Base-by-base conservation (phyloP, 2,797 vertebrate genomes). In the Schizothorax lantsangensis region DNA sequence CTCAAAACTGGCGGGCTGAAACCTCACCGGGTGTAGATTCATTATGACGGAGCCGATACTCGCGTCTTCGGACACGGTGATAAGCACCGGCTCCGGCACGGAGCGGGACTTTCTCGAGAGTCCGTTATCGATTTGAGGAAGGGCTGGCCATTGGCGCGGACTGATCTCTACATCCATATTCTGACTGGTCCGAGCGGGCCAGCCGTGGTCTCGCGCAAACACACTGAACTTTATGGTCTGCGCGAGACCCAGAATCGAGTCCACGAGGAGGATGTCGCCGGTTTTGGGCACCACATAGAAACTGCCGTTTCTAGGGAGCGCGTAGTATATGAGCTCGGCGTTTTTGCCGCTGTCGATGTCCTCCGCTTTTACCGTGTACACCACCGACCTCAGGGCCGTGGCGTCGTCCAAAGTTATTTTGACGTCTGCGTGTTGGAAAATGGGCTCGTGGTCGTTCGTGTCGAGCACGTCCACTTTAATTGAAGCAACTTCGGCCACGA, bases 221-320 rank as follows among this genome's bases (percentile, higher is more conserved):
- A 97, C 94, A 83, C 92, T 85, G 84, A 97, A 95, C 88, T 92
- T 93, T 81, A 97, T 93, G 2, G 96, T 94, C 5, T 94, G 91
- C 38, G 91, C 93, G 84, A 95, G 90, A 89, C 96, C 94, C 9
- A 97, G 94, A 52, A 97, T 96, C 23, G 97, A 97, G 91, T 97
- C 95, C 49, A 97, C 96, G 21, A 97, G 92, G 10, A 97, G 91
- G 15, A 97, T 94, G 85, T 97, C 95, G 10, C 97, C 97, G 4
- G 96, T 97, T 94, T 97, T 97, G 81, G 97, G 97, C 81, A 97
- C 97, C 64, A 96, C 96, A 91, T 97, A 97, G 89, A 97, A 97
- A 92, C 95, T 96, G 38, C 95, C 93, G 91, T 96, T 96, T 90
- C 75, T 93, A 72, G 96, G 97, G 33, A 93, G 87, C 3, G 93